These are phyloP conservation scores for Pygathrix nemaeus DNA, from an alignment of 2,113 vertebrate genomes.

Conservation along the genomic window DNA sequence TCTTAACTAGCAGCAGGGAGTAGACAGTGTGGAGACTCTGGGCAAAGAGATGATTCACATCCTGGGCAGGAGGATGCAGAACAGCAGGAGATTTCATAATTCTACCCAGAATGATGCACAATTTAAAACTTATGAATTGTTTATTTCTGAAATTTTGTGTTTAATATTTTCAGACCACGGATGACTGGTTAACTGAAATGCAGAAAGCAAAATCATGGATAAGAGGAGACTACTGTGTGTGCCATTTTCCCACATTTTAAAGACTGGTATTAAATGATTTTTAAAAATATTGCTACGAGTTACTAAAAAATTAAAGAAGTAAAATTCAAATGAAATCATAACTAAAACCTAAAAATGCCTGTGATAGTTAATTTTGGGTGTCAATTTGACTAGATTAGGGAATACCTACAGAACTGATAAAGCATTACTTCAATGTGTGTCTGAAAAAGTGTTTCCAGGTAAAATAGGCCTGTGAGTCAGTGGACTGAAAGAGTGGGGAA, in stretches of 20 bases:
- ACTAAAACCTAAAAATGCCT: conserved; percentile 83
- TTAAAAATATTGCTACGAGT: conserved; percentile 89
- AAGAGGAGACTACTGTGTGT: background rate
- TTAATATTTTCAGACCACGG: background rate
- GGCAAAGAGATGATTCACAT: background rate
- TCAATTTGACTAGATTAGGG: background rate
- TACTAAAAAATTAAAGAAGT: conserved; percentile 90
- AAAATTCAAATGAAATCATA: conserved; percentile 90
- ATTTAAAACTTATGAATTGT: background rate
- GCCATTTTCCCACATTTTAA: background rate
- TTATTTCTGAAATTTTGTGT: background rate
- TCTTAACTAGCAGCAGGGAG: background rate
- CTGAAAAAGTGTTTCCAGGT: background rate
- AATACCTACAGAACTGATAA: background rate
- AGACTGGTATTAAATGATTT: conserved; percentile 91
- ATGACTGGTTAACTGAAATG: background rate
- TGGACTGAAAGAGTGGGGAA: background rate
- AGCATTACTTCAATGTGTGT: background rate
- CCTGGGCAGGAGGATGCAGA: background rate
- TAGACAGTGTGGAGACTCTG: background rate
- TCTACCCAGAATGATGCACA: background rate
- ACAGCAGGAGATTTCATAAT: background rate
- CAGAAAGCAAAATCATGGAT: background rate
- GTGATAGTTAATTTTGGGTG: background rate
- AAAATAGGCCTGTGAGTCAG: background rate